Base-by-base conservation (phyloP, 2,888 invertebrate genomes). In the Timandra comae region DNA sequence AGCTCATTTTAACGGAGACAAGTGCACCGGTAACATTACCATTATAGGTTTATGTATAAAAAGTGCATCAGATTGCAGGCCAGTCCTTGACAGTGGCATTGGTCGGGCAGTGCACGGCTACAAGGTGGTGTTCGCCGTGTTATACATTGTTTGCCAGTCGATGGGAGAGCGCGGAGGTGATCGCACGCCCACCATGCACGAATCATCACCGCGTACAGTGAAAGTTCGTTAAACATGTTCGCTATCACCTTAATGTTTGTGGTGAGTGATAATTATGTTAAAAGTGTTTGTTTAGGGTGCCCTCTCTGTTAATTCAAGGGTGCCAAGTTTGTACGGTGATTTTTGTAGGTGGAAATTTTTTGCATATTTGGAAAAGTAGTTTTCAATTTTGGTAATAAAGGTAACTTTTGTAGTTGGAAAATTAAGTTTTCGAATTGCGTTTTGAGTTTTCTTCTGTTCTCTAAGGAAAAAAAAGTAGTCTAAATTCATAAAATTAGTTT, bases 161-260 rank as follows among this genome's bases (percentile, higher is more conserved):
- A 65, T 67, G 63, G 48, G 56, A 63, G 63, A 59, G 68, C 72
- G 76, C 63, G 63, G 68, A 47, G 56, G 56, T 49, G 62, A 41
- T 46, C 68, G 69, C 68, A 60, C 52, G 43, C 55, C 57, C 73
- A 82, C 69, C 49, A 84, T 84, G 84, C 46, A 57, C 56, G 52
- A 58, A 57, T 53, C 65, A 65, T 33, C 33, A 22, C 27, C 64
- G 73, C 54, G 52, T 61, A 54, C 71, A 82, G 84, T 82, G 84
- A 84, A 84, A 84, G 84, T 82, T 71, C 72, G 73, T 66, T 80
- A 81, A 73, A 59, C 81, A 77, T 77, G 72, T 65, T 75, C 66
- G 76, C 78, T 68, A 74, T 81, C 74, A 77, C 73, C 73, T 74
- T 81, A 71, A 73, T 85, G 74, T 75, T 82, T 80, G 79, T 82